phyloP scores from a whole-genome alignment of 2,888 invertebrate species.

The Pardosa pseudoannulata region DNA sequence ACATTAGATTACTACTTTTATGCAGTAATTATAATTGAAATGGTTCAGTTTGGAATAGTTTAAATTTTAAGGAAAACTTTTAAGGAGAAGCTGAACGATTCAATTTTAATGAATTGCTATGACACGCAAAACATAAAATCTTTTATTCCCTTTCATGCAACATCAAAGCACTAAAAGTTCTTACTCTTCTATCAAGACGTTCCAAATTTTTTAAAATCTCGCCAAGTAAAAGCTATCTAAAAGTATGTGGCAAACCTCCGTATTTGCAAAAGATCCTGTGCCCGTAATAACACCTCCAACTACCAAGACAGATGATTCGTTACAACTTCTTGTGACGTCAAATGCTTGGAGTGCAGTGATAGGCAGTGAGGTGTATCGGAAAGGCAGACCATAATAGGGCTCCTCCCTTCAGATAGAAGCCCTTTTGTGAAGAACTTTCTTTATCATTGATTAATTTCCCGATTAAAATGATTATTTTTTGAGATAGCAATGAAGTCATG shows the following conservation, averaged over 20 bases:
- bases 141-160: too few relatives aligned
- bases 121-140: too few relatives aligned
- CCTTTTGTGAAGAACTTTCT: slow-evolving; percentile 27
- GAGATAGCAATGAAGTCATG: too few relatives aligned
- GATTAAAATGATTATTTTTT: background rate
- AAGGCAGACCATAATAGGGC: slow-evolving; percentile 34
- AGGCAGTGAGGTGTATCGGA: slow-evolving; percentile 59
- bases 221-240: slow-evolving; percentile 29
- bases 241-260: slow-evolving; percentile 24
- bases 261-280: background rate
- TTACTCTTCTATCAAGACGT: too few relatives aligned
- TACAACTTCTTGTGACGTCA: slow-evolving; percentile 61
- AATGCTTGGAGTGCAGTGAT: slow-evolving; percentile 43
- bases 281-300: slow-evolving; percentile 39
- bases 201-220: background rate
- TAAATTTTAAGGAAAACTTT: too few relatives aligned
- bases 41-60: too few relatives aligned
- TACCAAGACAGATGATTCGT: slow-evolving; percentile 60
- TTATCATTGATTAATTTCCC: slow-evolving; percentile 1
- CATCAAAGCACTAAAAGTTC: too few relatives aligned
- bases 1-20: too few relatives aligned
- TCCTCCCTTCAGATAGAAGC: slow-evolving; percentile 27
- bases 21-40: too few relatives aligned
- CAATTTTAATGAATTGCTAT: too few relatives aligned
- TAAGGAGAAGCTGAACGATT: too few relatives aligned